A percentile compares a stretch with the other conserved stretches of the same genome.
phyloP scores from a whole-genome alignment of 1,140 invertebrate species.

The Microvelia longipes region DNA sequence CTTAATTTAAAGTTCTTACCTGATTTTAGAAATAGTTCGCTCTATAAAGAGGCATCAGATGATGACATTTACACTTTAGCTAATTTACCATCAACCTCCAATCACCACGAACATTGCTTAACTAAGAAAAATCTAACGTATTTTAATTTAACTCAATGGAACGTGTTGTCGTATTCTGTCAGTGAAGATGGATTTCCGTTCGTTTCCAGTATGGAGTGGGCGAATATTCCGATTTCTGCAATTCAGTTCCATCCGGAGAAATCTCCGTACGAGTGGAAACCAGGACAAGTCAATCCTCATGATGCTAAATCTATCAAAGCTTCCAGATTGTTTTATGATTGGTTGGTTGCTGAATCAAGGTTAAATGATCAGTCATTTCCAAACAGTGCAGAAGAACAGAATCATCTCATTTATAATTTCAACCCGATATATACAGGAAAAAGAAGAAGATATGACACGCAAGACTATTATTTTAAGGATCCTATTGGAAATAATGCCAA shows the following conservation, averaged over 20 bases:
- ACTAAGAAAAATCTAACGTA: not conserved
- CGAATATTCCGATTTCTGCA: constrained; percentile 60
- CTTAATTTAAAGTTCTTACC: not conserved
- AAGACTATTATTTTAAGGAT: constrained; percentile 6
- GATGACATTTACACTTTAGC: not conserved
- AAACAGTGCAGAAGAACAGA: constrained; percentile 6
- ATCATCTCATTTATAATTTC: constrained; percentile 19
- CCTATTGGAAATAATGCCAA: no score
- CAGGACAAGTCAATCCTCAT: constrained; percentile 32
- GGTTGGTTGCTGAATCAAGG: not conserved
- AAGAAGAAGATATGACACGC: not conserved
- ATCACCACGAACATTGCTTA: not conserved
- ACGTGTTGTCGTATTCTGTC: constrained; percentile 48
- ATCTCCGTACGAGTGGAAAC: constrained; percentile 60
- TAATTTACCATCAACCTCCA: not conserved
- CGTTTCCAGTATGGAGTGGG: constrained; percentile 48
- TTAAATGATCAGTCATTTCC: constrained; percentile 6
- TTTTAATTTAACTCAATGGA: constrained; percentile 33
- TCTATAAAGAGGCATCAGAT: not conserved
- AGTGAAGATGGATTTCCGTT: constrained; percentile 44
- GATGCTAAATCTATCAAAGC: not conserved
- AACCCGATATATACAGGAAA: constrained; percentile 8
- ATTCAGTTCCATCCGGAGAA: constrained; percentile 87
- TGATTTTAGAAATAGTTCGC: not conserved
- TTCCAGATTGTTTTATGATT: not conserved